Evolutionary conservation across 2,113 vertebrate genomes (phyloP), one percentile per base, ranked within the genome.

Genomic region (Cryptomyrus ogoouensis): DNA sequence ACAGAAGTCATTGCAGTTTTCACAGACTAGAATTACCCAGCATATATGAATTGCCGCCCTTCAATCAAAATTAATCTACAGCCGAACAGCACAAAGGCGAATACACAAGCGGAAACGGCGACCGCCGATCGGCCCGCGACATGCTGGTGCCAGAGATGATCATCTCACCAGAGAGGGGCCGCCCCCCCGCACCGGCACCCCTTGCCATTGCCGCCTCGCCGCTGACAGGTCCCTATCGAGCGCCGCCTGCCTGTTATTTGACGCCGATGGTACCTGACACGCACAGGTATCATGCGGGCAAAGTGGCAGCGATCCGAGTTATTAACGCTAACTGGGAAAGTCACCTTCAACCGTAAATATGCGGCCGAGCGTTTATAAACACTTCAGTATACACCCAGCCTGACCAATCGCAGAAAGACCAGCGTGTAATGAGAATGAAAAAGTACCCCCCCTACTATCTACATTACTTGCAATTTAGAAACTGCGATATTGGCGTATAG

Each of bases 151-250:
- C 92, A 88, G 92, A 91, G 93, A 90, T 90, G 93, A 93, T 94
- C 92, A 90, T 90, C 92, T 92, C 94, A 90, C 91, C 94, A 92
- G 70, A 88, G 90, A 89, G 53, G 53, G n/a, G 88, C 89, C 27
- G 49, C 13, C 10, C 44, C 2, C 44, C 89, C 89, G 89, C 87
- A 24, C 89, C 91, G 89, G 93, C 92, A 89, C 92, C 91, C 94
- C 95, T 39, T 0, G 35, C 35, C 35, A 39, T 94, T 93, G 92
- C 94, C 92, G 91, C 91, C 94, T 97, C 94, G 96, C 93, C 94
- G 93, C 93, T 96, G 96, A 97, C 95, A 97, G 96, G 93, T 94
- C 96, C 96, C 96, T 96, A 96, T 97, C 92, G 44, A 92, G 94
- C 90, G 93, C 91, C 93, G 95, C 92, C 89, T 95, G 95, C 95